Conservation (phyloP, 2,797 vertebrate genomes). For the Holocentrus rufus region DNA sequence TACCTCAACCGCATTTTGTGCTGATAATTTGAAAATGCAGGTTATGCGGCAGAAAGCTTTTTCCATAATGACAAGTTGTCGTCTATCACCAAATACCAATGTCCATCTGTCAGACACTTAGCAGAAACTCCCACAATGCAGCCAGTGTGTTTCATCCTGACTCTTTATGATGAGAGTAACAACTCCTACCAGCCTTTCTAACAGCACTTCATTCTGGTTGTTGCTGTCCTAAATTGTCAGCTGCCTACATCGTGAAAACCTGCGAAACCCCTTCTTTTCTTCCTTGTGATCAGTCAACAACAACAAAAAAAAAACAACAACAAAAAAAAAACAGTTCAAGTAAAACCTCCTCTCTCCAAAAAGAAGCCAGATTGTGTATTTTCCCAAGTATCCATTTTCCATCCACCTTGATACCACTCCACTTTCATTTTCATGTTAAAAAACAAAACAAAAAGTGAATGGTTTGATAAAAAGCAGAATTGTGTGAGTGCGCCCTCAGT, state of each 20-base stretch:
- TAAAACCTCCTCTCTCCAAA: no score
- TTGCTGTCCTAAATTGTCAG: neutral
- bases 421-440: no score
- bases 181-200: neutral
- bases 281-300: no score
- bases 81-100: neutral
- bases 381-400: no score
- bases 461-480: no score
- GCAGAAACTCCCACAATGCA: neutral
- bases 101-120: constrained; percentile 18
- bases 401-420: no score
- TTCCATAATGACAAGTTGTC: constrained; percentile 25
- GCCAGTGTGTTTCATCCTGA: neutral
- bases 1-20: neutral
- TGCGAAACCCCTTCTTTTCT: no score
- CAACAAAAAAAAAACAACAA: no score
- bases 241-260: neutral
- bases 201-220: neutral
- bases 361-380: no score
- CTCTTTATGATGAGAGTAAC: neutral
- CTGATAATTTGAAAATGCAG: neutral
- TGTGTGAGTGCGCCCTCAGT: no score
- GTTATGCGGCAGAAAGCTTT: neutral
- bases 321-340: no score
- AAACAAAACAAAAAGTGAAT: no score